These are phyloP conservation scores for Manis crassicaudata DNA, from an alignment of 2,797 vertebrate genomes.

Conservation along the genomic window DNA sequence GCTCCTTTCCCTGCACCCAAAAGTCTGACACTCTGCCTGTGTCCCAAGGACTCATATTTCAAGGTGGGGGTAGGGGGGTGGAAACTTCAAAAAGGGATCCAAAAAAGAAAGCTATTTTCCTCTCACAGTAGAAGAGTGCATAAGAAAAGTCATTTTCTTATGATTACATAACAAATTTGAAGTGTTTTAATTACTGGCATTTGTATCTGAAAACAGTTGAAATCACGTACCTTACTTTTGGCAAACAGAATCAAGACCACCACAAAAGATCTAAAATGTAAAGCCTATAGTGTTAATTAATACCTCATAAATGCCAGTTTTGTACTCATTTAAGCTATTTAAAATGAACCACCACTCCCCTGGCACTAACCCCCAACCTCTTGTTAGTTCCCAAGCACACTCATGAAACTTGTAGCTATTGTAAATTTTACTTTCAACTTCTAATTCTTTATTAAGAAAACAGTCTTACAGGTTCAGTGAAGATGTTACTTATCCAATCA, in stretches of 20 bases:
- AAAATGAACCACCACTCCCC: neutral
- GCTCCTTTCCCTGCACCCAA: neutral
- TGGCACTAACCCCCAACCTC: neutral
- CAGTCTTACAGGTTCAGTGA: neutral
- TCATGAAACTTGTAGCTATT: neutral
- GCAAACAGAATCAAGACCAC: neutral
- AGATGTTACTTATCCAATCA: neutral
- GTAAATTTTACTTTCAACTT: neutral
- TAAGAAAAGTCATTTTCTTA: neutral
- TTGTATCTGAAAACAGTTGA: constrained; percentile 18
- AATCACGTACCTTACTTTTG: neutral
- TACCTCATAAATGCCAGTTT: constrained; percentile 7
- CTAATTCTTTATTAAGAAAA: neutral
- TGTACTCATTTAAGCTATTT: neutral
- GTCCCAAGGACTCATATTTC: neutral
- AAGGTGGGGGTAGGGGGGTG: neutral
- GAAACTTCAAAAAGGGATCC: neutral
- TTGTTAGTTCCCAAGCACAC: neutral
- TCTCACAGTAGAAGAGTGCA: neutral
- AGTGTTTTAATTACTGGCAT: constrained; percentile 20
- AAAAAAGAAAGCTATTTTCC: neutral
- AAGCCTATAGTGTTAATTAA: neutral
- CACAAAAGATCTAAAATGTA: neutral
- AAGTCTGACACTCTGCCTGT: neutral
- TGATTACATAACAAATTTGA: neutral